phyloP scores from a whole-genome alignment of 2,113 vertebrate genomes.

The Rhinoderma darwinii region DNA sequence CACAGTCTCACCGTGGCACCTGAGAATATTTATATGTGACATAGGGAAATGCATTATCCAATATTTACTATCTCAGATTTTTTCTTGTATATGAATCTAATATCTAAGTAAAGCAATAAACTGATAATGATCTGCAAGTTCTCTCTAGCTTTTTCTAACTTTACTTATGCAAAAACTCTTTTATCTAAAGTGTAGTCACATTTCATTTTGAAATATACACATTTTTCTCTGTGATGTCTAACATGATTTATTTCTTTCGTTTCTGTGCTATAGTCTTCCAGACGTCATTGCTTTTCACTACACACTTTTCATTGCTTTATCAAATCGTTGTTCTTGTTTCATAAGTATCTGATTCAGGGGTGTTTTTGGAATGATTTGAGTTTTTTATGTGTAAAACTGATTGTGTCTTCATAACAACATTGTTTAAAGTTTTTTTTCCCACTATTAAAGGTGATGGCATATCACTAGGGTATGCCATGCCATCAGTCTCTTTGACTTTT shows the following conservation, averaged over 20 bases:
- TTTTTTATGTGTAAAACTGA: constrained; percentile 1
- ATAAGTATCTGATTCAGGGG: neutral
- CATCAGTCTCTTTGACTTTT: neutral
- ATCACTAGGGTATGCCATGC: neutral
- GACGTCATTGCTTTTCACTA: constrained; percentile 27
- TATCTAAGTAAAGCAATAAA: neutral
- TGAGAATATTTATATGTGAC: neutral
- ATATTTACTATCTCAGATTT: neutral
- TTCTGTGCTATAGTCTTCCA: constrained; percentile 24
- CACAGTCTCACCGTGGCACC: neutral
- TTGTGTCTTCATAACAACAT: neutral
- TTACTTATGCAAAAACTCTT: neutral
- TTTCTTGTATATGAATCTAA: neutral
- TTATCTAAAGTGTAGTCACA: neutral
- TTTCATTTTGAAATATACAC: constrained; percentile 33
- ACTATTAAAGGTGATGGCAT: neutral
- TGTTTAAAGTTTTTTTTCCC: neutral
- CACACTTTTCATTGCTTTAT: constrained; percentile 12
- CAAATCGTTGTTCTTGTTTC: constrained; percentile 14
- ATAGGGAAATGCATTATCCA: neutral
- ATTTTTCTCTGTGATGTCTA: constrained; percentile 23
- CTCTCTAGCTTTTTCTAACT: neutral
- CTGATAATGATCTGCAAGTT: constrained; percentile 2
- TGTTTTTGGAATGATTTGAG: constrained; percentile 12
- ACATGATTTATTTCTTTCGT: constrained; percentile 50